Evolutionary conservation across 1,140 invertebrate species (phyloP), one percentile per base, ranked within the genome.

Genomic region (Nephotettix cincticeps): DNA sequence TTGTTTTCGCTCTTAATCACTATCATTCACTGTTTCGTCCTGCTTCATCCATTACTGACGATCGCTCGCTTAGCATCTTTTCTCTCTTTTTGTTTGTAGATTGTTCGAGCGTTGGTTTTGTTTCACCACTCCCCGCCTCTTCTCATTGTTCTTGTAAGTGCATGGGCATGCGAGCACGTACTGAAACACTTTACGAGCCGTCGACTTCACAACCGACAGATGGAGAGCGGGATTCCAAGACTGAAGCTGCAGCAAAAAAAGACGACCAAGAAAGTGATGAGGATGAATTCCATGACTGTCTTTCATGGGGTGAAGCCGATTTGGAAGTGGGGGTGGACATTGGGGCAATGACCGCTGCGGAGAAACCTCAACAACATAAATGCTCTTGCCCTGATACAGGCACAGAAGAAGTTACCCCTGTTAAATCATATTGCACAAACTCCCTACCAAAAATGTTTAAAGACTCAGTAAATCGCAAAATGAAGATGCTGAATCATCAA

Each of bases 401-500:
- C n/a, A n/a, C n/a, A n/a, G 64, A 43, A 23, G 6, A 21, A 23
- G 17, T 19, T 4, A 40, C 40, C 13, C n/a, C 27, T 28, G 63
- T 54, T 11, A 54, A 17, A 23, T n/a, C 13, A 23, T 65, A 71
- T 45, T 66, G 43, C 17, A 73, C 72, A 25, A 68, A 58, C n/a
- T 74, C 73, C 19, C 56, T 72, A 17, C 73, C 71, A n/a, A 74
- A 72, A 64, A 69, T 51, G 28, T 28, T 70, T 19, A 74, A 74
- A 63, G 71, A 74, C 56, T 72, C 68, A 17, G 43, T 54, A 23
- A 74, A 74, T 28, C 71, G 68, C 65, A 45, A 36, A 6, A 68
- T 54, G 17, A 69, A 70, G 40, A 45, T 56, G 68, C 29, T 70
- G 68, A 70, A 70, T 51, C 84, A 23, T 9, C 68, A 70, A 19